Evolutionary conservation across 35 echinoderm and acorn worm species (phyloP).

Genomic region (Apostichopus parvimensis): DNA sequence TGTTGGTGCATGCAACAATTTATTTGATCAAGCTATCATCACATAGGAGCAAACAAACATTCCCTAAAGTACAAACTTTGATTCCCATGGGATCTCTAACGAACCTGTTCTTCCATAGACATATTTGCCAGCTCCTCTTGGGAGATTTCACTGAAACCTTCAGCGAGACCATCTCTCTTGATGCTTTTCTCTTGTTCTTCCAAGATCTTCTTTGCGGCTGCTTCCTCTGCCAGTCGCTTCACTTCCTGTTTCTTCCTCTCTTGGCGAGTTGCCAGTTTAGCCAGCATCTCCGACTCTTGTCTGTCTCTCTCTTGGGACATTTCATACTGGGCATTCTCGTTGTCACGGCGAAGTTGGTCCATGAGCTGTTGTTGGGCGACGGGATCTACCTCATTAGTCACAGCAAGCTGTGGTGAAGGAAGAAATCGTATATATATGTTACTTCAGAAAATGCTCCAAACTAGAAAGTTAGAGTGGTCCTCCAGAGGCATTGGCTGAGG

Average conservation of each 20-base stretch:
- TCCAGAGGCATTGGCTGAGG: too few species aligned
- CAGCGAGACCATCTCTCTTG: constrained; percentile 44
- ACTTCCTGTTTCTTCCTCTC: constrained; percentile 61
- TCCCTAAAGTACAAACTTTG: too few species aligned
- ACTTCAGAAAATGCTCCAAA: too few species aligned
- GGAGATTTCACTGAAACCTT: constrained; percentile 61
- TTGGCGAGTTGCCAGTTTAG: constrained; percentile 69
- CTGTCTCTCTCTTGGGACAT: constrained; percentile 64
- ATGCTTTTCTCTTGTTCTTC: constrained; percentile 78
- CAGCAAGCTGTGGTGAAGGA: constrained; percentile 42
- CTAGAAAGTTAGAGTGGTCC: too few species aligned
- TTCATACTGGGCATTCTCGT: constrained; percentile 82
- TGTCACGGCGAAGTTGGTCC: constrained; percentile 80
- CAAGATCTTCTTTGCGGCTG: constrained; percentile 70
- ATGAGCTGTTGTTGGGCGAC: constrained; percentile 82
- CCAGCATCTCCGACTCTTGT: constrained; percentile 81
- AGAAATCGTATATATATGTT: too few species aligned
- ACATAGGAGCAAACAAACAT: too few species aligned
- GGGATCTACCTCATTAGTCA: constrained; percentile 61
- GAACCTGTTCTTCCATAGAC: constrained; percentile 97
- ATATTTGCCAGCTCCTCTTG: constrained; percentile 75
- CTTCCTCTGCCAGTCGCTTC: constrained; percentile 76
- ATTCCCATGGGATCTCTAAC: neutral
- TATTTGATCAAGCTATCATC: too few species aligned
- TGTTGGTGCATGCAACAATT: too few species aligned